Evolutionary conservation across 2,797 vertebrate species (phyloP).

Genomic region (Apogon hyalosoma): DNA sequence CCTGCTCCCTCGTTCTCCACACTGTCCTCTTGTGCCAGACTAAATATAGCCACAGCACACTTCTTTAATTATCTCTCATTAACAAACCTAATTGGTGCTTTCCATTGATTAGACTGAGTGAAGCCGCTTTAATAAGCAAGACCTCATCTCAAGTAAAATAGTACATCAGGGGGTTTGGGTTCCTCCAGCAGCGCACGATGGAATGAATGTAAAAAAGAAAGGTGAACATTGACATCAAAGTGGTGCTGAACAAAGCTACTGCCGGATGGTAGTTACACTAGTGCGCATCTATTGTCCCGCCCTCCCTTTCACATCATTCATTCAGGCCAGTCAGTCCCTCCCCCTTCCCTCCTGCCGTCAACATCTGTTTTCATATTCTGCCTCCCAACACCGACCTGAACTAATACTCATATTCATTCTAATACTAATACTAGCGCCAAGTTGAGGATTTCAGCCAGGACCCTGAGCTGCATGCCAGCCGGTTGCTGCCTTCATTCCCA

Average conservation of each 20-base stretch:
- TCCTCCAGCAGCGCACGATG: conserved; percentile 20
- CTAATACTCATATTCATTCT: conserved; percentile 83
- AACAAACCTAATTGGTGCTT: conserved; percentile 79
- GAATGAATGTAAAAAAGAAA: conserved; percentile 8
- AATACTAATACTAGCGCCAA: conserved; percentile 78
- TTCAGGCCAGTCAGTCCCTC: conserved; percentile 67
- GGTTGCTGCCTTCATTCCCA: conserved; percentile 77
- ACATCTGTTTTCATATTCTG: conserved; percentile 85
- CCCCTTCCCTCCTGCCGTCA: conserved; percentile 75
- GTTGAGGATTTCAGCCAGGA: conserved; percentile 80
- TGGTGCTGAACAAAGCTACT: conserved; percentile 39
- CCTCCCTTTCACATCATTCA: conserved; percentile 53
- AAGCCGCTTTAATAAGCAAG: conserved; percentile 70
- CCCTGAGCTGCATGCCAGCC: conserved; percentile 76
- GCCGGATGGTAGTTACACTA: conserved; percentile 47
- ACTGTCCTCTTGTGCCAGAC: conserved; percentile 74
- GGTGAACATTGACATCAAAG: conserved; percentile 32
- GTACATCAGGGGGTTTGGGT: conserved; percentile 47
- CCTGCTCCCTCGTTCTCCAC: conserved; percentile 59
- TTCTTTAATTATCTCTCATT: conserved; percentile 82
- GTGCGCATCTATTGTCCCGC: conserved; percentile 31
- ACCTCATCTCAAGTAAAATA: conserved; percentile 65
- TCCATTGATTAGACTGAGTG: conserved; percentile 73
- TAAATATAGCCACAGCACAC: conserved; percentile 80
- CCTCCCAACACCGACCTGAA: conserved; percentile 79